Conservation (phyloP, 2,888 invertebrate species). For the Rutpela maculata region DNA sequence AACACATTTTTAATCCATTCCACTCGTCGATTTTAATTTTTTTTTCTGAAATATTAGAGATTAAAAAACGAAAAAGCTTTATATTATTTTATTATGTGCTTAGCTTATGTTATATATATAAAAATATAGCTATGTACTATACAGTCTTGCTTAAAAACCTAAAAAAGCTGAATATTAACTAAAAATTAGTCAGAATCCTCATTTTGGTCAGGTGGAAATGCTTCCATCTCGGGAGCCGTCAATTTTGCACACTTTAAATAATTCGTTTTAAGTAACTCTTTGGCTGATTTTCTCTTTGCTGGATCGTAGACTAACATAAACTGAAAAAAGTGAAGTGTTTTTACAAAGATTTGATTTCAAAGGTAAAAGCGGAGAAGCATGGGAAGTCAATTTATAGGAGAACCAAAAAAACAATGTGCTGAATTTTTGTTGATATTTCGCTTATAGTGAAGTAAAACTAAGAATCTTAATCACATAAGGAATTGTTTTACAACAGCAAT, state of each 20-base stretch:
- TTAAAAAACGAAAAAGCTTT: neutral
- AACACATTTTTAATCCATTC: too few relatives aligned
- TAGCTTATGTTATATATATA: neutral
- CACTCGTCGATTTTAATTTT: too few relatives aligned
- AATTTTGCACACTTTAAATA: conserved; percentile 87
- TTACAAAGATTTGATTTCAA: neutral
- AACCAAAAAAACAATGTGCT: too few relatives aligned
- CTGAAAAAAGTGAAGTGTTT: conserved; percentile 71
- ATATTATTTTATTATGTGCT: neutral
- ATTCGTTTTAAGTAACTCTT: conserved; percentile 83
- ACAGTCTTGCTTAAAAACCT: neutral
- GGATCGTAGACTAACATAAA: conserved; percentile 85
- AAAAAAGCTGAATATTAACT: neutral
- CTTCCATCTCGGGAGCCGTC: conserved; percentile 77
- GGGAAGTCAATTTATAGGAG: too few relatives aligned
- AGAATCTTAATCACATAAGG: too few relatives aligned
- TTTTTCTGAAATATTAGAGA: too few relatives aligned
- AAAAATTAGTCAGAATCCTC: conserved; percentile 51
- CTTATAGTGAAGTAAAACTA: too few relatives aligned
- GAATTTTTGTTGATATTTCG: too few relatives aligned
- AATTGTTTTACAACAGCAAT: too few relatives aligned
- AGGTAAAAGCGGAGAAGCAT: too few relatives aligned
- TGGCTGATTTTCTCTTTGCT: conserved; percentile 86
- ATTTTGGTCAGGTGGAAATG: conserved; percentile 66
- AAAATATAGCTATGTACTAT: neutral